phyloP scores from a whole-genome alignment of 2,113 vertebrate species.

The Cyanocitta stelleri region DNA sequence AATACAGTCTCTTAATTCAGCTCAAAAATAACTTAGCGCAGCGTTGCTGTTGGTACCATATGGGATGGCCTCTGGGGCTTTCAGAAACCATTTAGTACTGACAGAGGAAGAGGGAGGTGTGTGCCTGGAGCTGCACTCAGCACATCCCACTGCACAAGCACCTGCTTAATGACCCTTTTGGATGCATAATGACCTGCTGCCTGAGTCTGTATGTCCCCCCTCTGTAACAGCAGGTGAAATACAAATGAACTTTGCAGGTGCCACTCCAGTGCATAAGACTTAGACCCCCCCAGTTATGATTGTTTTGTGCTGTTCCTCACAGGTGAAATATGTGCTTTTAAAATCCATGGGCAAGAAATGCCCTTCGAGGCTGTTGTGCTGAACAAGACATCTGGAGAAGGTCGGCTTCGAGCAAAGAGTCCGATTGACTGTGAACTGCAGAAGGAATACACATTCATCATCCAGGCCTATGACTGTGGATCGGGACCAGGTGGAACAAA shows the following conservation, averaged over 20 bases:
- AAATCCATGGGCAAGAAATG: conserved; percentile 88
- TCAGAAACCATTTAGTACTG: neutral
- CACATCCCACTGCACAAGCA: rapidly evolving
- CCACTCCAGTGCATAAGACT: neutral
- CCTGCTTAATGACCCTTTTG: neutral
- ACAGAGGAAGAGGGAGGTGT: neutral
- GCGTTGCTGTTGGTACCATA: rapidly evolving
- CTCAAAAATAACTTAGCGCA: neutral
- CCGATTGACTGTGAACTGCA: conserved; percentile 93
- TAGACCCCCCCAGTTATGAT: neutral
- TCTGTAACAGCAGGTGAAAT: neutral
- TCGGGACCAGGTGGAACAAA: conserved; percentile 79
- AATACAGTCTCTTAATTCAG: neutral
- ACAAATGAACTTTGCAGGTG: neutral
- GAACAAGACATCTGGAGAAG: conserved; percentile 93
- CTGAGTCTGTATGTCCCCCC: neutral
- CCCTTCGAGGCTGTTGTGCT: conserved; percentile 94
- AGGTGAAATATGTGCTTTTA: conserved; percentile 98
- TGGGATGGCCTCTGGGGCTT: neutral
- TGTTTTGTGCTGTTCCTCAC: conserved; percentile 16
- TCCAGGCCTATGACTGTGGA: conserved; percentile 96
- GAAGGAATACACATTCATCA: conserved; percentile 96
- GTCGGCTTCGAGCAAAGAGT: conserved; percentile 83
- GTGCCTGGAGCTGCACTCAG: neutral
- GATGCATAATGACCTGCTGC: neutral